Conservation (phyloP, 2,113 vertebrate species). For the Dermatemys mawii region DNA sequence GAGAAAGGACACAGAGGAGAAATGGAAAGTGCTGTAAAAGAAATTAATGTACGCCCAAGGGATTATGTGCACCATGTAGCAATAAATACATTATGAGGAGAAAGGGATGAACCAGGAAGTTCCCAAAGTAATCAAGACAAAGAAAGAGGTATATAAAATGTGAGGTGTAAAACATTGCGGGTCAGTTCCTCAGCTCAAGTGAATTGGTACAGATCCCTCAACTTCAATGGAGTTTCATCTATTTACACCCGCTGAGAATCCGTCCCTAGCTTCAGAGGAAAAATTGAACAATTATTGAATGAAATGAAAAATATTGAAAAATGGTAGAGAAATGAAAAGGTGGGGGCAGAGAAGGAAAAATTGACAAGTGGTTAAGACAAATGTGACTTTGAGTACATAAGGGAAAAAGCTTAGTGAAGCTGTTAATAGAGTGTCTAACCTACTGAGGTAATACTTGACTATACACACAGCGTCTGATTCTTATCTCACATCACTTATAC, state of each 20-base stretch:
- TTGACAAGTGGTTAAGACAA: neutral
- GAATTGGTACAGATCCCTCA: neutral
- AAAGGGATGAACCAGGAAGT: slow-evolving; percentile 45
- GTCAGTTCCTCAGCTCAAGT: neutral
- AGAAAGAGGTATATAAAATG: neutral
- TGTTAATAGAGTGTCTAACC: neutral
- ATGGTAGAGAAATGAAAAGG: neutral
- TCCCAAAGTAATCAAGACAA: slow-evolving; percentile 41
- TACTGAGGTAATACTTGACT: neutral
- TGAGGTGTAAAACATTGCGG: neutral
- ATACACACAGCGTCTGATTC: neutral
- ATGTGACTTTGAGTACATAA: neutral
- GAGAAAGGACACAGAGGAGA: slow-evolving; percentile 67
- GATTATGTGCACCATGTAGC: slow-evolving; percentile 59
- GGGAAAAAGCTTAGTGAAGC: neutral
- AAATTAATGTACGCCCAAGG: slow-evolving; percentile 63
- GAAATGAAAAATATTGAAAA: slow-evolving; percentile 10
- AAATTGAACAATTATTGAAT: neutral
- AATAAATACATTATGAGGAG: slow-evolving; percentile 48
- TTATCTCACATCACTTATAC: neutral
- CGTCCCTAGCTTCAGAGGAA: neutral
- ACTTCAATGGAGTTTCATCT: neutral
- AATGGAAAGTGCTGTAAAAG: slow-evolving; percentile 44
- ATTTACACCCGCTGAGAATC: neutral
- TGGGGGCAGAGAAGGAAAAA: neutral